A percentile compares a stretch with the other conserved stretches of the same genome.
phyloP scores from a whole-genome alignment of 2,888 invertebrate species.

The Drosophila birchii region DNA sequence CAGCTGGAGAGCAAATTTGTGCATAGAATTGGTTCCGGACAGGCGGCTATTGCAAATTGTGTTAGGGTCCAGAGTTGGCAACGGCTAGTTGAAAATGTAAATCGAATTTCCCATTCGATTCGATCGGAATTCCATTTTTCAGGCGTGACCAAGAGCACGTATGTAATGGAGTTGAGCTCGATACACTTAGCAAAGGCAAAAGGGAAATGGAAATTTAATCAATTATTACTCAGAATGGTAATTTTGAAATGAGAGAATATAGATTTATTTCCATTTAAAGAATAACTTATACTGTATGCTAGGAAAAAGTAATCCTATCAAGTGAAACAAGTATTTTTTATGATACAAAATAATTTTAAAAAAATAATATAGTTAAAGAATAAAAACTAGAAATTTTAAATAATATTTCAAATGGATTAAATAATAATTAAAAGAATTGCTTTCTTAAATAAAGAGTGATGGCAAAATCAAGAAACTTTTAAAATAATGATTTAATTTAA shows the following conservation, averaged over 20 bases:
- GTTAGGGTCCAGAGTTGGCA: conserved; percentile 30
- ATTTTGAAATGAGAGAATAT: not conserved
- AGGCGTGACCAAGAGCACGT: conserved; percentile 1
- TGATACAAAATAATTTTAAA: no score
- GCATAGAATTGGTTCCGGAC: conserved; percentile 37
- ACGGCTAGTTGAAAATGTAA: conserved; percentile 31
- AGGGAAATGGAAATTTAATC: not conserved
- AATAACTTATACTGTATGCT: not conserved
- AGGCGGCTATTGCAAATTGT: conserved; percentile 39
- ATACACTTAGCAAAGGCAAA: not conserved
- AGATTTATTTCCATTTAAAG: not conserved
- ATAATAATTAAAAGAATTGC: no score
- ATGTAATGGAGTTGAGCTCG: not conserved
- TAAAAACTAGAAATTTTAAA: not conserved
- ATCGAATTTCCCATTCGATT: conserved; percentile 29
- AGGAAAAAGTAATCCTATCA: no score
- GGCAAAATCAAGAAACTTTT: not conserved
- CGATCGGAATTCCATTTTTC: conserved; percentile 11
- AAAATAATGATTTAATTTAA: no score
- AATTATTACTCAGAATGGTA: not conserved
- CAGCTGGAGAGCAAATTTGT: conserved; percentile 24
- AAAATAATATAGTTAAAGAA: no score
- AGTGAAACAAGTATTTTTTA: no score
- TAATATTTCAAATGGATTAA: not conserved
- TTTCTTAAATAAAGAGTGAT: no score